Evolutionary conservation across 2,888 invertebrate genomes (phyloP), one percentile per base, ranked within the genome.

Genomic region (Odontocerum albicorne): DNA sequence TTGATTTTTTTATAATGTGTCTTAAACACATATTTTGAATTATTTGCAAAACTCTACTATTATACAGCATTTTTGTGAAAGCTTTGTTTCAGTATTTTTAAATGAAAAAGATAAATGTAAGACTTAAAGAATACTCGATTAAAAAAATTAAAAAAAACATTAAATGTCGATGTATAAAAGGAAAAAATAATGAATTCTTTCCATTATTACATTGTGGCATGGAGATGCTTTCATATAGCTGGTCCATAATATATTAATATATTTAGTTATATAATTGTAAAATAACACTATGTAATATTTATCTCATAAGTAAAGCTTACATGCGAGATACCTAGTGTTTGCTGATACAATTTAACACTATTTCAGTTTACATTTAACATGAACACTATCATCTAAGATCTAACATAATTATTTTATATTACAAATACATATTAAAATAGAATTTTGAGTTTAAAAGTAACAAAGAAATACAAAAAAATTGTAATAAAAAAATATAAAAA

Each of bases 261-360:
- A 56, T 17, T 45, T 40, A 22, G 4, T 32, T 31, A 44, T 27
- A 44, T 62, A 59, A 55, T 59, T 44, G 62, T 63, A 62, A 64
- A 63, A 66, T 70, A 70, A 70, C 68, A 70, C 69, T 59, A 62
- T 57, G 17, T 21, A 39, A 16, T 35, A 38, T 33, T 10, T 52
- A 52, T 45, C n/a, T 52, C 31, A 27, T 45, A 40, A 43, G 22
- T 42, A 40, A 51, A 43, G 33, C 35, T 42, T 43, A 51, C 16
- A 36, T 51, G 43, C 43, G 43, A 51, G 43, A 44, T 16, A 12
- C 6, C 13, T 4, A 7, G 13, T 10, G 8, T 35, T 35, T 35
- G 4, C 38, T 38, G 17, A 16, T 38, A 22, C 32, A 16, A 33
- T 20, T 44, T 51, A 21, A 19, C 46, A 2, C 35, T 46, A 46